Evolutionary conservation across 1,140 invertebrate species (phyloP).

Genomic region (Aricia agestis): DNA sequence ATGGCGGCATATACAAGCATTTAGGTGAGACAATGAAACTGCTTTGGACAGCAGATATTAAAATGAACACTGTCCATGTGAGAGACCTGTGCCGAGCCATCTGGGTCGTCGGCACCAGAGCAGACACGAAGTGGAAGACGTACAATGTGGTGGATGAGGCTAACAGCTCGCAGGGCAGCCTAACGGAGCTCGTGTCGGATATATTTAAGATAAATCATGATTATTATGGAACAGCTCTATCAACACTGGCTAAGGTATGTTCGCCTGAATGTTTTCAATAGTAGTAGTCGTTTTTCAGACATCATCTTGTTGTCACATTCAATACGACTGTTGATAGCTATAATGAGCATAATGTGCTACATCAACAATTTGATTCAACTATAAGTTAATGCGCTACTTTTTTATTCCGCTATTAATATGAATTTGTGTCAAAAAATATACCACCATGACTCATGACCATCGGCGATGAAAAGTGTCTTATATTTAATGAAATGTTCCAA

Average conservation of each 20-base stretch:
- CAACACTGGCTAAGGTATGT: constrained; percentile 85
- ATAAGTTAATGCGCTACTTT: too few species aligned
- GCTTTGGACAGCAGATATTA: constrained; percentile 89
- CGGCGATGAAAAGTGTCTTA: too few species aligned
- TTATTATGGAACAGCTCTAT: constrained; percentile 88
- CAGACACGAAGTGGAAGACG: constrained; percentile 77
- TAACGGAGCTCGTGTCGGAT: constrained; percentile 87
- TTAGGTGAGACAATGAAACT: constrained; percentile 93
- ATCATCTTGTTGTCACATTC: too few species aligned
- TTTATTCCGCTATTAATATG: too few species aligned
- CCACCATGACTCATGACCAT: too few species aligned
- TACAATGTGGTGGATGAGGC: constrained; percentile 91
- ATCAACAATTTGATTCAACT: too few species aligned
- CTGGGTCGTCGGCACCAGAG: constrained; percentile 76
- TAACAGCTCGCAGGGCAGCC: constrained; percentile 87
- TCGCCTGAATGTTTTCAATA: too few species aligned
- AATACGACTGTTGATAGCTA: too few species aligned
- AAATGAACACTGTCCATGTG: constrained; percentile 93
- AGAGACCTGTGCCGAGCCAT: constrained; percentile 87
- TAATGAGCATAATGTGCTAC: too few species aligned
- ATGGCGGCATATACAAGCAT: constrained; percentile 92
- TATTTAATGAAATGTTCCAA: too few species aligned
- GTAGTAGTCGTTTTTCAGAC: too few species aligned
- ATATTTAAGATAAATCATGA: constrained; percentile 92
- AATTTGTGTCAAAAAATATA: too few species aligned